Base-by-base conservation (phyloP, 2,888 invertebrate genomes). In the Phaonia tiefii region DNA sequence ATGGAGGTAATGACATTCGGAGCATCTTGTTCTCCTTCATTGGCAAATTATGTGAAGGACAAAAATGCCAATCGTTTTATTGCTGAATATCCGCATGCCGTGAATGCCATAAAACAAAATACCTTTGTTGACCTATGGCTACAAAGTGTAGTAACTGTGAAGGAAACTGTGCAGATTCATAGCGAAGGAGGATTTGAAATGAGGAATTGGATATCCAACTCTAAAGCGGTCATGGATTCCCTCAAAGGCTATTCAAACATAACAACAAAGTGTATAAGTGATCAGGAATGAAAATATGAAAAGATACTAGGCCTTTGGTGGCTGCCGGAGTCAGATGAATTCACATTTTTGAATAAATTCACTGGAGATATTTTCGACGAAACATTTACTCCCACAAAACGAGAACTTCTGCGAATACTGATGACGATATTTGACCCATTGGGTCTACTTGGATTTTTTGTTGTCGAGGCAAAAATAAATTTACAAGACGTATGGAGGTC, bases 121-220 rank as follows among this genome's bases (percentile, higher is more conserved):
- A 79, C 76, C 0, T 83, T 75, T 49, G 78, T 82, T 0, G 76
- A 80, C 13, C 76, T 83, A 37, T 84, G 63, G 66, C 56, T 84
- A 0, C 58, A 65, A 25, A 80, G 83, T 72, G 71, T 76, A 2
- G 67, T 71, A 15, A 51, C 39, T 11, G 76, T 83, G 46, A 11
- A 56, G 8, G 66, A 83, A 20, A 74, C 56, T 13, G n/a, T 44
- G 2, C 13, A 15, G 17, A 37, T 39, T 4, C 56, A 42, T 42
- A n/a, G 13, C 13, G 2, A 42, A 42, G 1, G 11, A 0, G 71
- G 80, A 0, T 83, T 82, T 39, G 71, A 75, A n/a, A 56, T 82
- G 25, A 25, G 78, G 26, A 76, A 77, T 13, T 82, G 73, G 49
- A 15, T 74, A 1, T 80, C 78, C 2, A 83, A 76, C 39, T 78